Evolutionary conservation across 2,888 invertebrate species (phyloP).

Genomic region (Drosophila sordidula): DNA sequence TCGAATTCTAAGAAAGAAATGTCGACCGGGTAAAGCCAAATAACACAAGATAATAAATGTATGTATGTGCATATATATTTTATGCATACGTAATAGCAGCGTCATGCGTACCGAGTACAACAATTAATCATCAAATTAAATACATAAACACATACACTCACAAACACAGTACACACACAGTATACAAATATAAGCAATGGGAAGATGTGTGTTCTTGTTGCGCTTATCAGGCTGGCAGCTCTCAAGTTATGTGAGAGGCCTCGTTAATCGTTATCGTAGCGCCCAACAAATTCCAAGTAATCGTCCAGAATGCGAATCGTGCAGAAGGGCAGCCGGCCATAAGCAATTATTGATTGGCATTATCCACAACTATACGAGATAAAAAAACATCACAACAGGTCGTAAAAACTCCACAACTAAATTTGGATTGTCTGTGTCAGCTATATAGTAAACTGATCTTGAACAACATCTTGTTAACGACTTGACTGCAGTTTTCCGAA

Average conservation of each 20-base stretch:
- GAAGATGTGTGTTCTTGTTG: constrained; percentile 13
- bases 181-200: not conserved
- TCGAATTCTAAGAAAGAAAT: too few species aligned
- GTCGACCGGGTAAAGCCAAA: not conserved
- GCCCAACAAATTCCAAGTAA: constrained; percentile 24
- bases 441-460: too few species aligned
- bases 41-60: not conserved
- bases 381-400: not conserved
- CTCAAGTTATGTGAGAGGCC: constrained; percentile 11
- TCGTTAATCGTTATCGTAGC: constrained; percentile 12
- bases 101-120: constrained; percentile 1
- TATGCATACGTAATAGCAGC: constrained; percentile 2
- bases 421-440: not conserved
- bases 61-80: not conserved
- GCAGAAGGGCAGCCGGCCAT: not conserved
- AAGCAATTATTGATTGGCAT: constrained; percentile 4
- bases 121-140: constrained; percentile 27
- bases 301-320: constrained; percentile 7
- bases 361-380: not conserved
- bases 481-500: too few species aligned
- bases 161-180: too few species aligned
- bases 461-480: too few species aligned
- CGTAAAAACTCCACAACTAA: not conserved
- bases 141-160: not conserved
- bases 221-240: constrained; percentile 20